Base-by-base conservation (phyloP, 2,888 invertebrate species). In the Drosophila merina region DNA sequence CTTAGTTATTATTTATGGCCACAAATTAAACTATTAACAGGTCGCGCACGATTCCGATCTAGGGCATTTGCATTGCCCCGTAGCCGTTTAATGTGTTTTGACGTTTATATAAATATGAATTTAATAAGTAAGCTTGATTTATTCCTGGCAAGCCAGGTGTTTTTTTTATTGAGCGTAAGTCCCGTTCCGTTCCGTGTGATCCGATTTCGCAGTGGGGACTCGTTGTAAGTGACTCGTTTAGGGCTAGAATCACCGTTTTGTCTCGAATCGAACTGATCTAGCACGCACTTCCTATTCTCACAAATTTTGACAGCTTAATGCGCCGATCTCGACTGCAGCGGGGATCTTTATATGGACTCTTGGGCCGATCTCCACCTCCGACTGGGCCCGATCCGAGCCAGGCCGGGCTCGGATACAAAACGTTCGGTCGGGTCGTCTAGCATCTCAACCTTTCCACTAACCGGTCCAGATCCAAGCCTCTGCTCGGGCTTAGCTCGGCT, bases 271-370 rank as follows among this genome's bases (percentile, higher is more conserved):
- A 72, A 62, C 55, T 55, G 55, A 55, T 33, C 75, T 77, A 75
- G 62, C 84, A 78, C 80, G 79, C 84, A 89, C 88, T 89, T 89
- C 88, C 83, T 83, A 81, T 85, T 86, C 84, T 83, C 86, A 82
- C 89, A 83, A 83, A 78, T 77, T 82, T 85, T 83, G 77, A 79
- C 77, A 80, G 76, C 80, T 86, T 83, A 88, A 88, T 88, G 88
- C 79, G 86, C 73, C 60, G 71, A 77, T 71, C 76, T 77, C 57
- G 67, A 72, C 73, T 74, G 74, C 82, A 77, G 72, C 54, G 70
- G 79, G 79, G 73, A 86, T 85, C 83, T 88, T 89, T 88, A 88
- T 88, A 88, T 84, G 84, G 86, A 85, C 82, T 88, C 74, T 78
- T 88, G 78, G 77, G 72, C 77, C 77, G 74, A 38, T 45, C 40